A percentile compares a stretch with the other conserved stretches of the same genome.
These are phyloP conservation scores for Hucho hucho DNA, from an alignment of 2,113 vertebrate species.

Conservation along the genomic window DNA sequence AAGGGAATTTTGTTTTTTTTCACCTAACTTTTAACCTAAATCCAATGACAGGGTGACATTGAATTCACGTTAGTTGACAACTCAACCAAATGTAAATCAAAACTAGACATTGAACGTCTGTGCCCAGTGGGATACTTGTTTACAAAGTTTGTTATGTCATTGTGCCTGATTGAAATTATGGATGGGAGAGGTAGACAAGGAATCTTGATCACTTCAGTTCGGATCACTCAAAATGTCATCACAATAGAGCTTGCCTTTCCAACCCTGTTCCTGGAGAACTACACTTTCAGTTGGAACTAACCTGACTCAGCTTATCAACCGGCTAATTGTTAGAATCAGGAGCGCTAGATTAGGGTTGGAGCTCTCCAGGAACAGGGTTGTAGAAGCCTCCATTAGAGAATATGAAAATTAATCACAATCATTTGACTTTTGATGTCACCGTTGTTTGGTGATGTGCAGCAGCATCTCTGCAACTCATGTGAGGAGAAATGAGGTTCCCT, in stretches of 20 bases:
- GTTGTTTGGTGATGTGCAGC: not conserved
- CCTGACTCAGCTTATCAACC: too few species aligned
- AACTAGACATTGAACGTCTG: too few species aligned
- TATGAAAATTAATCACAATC: not conserved
- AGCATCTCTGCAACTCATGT: not conserved
- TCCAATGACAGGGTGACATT: too few species aligned
- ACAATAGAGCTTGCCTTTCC: not conserved
- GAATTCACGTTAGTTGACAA: too few species aligned
- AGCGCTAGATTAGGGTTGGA: too few species aligned
- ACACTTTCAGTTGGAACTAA: too few species aligned
- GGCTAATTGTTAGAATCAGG: too few species aligned
- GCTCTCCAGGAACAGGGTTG: too few species aligned
- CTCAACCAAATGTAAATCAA: too few species aligned
- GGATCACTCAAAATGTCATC: not conserved
- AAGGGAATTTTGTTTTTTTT: too few species aligned
- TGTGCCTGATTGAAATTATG: not conserved
- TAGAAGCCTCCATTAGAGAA: not conserved
- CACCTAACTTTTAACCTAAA: too few species aligned
- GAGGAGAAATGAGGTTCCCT: not conserved
- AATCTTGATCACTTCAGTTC: not conserved
- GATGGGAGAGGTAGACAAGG: not conserved
- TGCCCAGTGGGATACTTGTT: not conserved
- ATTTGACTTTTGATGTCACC: not conserved
- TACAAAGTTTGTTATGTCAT: not conserved
- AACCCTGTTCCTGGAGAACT: too few species aligned